Conservation (phyloP, 2,888 invertebrate species). For the Prenolepis imparis region DNA sequence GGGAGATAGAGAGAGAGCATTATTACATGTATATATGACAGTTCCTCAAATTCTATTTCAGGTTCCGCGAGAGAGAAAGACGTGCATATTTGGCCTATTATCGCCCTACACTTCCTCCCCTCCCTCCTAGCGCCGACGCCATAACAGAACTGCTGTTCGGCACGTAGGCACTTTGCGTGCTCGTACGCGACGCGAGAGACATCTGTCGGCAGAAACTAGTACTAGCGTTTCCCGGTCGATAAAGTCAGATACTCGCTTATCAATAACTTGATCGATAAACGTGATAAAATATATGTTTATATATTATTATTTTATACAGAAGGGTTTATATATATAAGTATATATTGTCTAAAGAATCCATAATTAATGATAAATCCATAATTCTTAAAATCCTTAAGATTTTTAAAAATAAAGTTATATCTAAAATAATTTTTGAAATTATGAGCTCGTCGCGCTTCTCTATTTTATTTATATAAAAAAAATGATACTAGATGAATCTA, state of each 20-base stretch:
- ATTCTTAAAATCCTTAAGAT: not conserved
- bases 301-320: not conserved
- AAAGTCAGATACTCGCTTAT: not conserved
- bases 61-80: conserved; percentile 60
- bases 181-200: conserved; percentile 47
- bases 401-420: not conserved
- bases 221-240: not conserved
- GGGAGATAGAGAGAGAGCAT: not conserved
- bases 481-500: not conserved
- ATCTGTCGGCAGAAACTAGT: conserved; percentile 45
- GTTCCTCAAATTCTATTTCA: conserved; percentile 65
- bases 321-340: not conserved
- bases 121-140: conserved; percentile 59
- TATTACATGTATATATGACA: conserved; percentile 8
- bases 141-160: conserved; percentile 51
- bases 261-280: not conserved
- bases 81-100: conserved; percentile 69
- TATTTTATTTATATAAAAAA: not conserved
- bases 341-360: not conserved
- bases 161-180: conserved; percentile 71
- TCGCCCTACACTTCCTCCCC: conserved; percentile 50
- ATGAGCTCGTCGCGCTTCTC: not conserved
- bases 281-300: not conserved
- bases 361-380: not conserved
- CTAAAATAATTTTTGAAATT: not conserved